These are phyloP conservation scores for Megaleporinus macrocephalus DNA, from an alignment of 2,113 vertebrate species.

Conservation along the genomic window DNA sequence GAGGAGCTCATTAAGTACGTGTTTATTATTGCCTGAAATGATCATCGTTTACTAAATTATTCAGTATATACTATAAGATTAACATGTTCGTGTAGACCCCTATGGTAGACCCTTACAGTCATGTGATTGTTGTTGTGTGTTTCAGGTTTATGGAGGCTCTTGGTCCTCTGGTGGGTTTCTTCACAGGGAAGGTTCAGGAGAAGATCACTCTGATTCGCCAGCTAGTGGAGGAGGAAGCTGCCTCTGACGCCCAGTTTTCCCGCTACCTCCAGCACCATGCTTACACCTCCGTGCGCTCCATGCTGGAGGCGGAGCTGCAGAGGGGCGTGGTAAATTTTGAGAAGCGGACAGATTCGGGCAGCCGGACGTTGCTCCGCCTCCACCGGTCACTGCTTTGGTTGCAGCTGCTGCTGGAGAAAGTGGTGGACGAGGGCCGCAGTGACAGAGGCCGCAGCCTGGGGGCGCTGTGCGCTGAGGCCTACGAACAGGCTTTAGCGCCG, in stretches of 20 bases:
- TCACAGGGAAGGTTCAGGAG: conserved; percentile 69
- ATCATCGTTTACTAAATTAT: no score
- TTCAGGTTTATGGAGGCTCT: conserved; percentile 75
- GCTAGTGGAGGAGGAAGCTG: conserved; percentile 50
- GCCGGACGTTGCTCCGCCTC: conserved; percentile 72
- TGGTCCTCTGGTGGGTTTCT: conserved; percentile 73
- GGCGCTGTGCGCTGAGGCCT: conserved; percentile 77
- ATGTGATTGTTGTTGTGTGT: neutral
- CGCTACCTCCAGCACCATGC: conserved; percentile 22
- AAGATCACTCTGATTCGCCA: conserved; percentile 71
- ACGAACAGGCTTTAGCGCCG: conserved; percentile 75
- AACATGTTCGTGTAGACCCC: no score
- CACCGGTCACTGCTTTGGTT: conserved; percentile 79
- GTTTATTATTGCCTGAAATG: neutral
- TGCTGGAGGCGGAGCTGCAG: conserved; percentile 70
- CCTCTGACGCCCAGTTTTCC: neutral
- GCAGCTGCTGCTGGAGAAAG: conserved; percentile 72
- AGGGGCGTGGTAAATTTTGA: conserved; percentile 61
- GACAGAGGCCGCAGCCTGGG: conserved; percentile 40
- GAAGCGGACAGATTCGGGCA: conserved; percentile 63
- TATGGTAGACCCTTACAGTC: no score
- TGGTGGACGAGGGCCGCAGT: conserved; percentile 25
- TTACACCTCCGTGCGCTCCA: conserved; percentile 70
- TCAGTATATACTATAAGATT: no score
- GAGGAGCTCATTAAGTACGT: conserved; percentile 63